These are phyloP conservation scores for Ardeotis arabs DNA, from an alignment of 2,113 vertebrate genomes.

Conservation along the genomic window DNA sequence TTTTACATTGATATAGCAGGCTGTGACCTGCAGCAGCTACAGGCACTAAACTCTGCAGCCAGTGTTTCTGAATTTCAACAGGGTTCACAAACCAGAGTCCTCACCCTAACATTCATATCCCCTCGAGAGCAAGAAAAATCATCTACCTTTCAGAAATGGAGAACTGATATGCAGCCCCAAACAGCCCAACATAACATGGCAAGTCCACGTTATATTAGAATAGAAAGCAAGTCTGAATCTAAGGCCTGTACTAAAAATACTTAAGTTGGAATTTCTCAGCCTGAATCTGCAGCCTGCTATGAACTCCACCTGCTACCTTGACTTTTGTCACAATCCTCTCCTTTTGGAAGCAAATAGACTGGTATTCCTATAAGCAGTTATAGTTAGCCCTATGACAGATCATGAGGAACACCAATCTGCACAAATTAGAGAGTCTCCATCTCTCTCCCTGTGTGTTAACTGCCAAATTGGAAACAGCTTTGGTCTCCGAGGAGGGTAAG, in stretches of 20 bases:
- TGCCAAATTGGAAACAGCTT: conserved; percentile 9
- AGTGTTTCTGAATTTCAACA: background rate
- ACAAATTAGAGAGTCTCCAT: background rate
- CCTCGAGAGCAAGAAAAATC: background rate
- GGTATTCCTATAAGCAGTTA: background rate
- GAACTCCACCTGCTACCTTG: background rate
- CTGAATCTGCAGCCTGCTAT: background rate
- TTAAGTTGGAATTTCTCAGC: conserved; percentile 17
- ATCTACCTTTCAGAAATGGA: background rate
- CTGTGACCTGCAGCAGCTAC: background rate
- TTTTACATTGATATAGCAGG: background rate
- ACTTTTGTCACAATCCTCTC: background rate
- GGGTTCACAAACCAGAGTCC: background rate
- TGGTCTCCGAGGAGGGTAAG: background rate
- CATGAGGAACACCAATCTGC: background rate
- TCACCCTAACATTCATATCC: background rate
- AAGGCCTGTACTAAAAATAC: conserved; percentile 29
- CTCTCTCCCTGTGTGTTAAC: background rate
- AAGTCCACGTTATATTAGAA: background rate
- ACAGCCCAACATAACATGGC: background rate
- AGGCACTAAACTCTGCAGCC: background rate
- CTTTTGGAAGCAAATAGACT: background rate
- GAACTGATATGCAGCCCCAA: background rate
- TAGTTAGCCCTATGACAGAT: background rate
- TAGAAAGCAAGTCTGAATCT: conserved; percentile 1